Base-by-base conservation (phyloP, 2,113 vertebrate genomes). In the Cephalopholis sonnerati region DNA sequence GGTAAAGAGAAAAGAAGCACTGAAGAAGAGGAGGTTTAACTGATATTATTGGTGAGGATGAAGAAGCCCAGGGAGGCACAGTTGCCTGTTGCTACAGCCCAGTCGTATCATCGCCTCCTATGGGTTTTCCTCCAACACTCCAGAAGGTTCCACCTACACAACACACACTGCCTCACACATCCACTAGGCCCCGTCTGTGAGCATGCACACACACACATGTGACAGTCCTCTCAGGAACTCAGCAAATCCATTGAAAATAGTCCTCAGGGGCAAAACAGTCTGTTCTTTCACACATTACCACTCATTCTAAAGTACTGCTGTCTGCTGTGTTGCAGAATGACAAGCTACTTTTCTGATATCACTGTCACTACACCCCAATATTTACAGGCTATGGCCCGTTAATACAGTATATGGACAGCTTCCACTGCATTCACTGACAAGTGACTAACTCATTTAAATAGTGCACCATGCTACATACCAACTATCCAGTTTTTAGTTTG, bases 71-170 rank as follows among this genome's bases (percentile, higher is more conserved):
- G 22, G 66, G 55, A 81, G 79, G 62, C 57, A 0, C 29, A 63
- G 82, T 24, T 1, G 85, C 84, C 61, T 46, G 78, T 86, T 79
- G 84, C 88, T 76, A 8, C 63, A 18, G 77, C 74, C 51, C 87
- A 64, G 77, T 88, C 79, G n/a, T 29, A 63, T 27, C 79, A 12
- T 81, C 53, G 71, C 70, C 81, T 89, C 88, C 87, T 86, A 41
- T 89, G 88, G 90, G 84, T 91, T 86, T 88, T 88, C 84, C 84
- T 90, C 91, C 91, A 93, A 92, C 92, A 93, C 86, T 89, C 93
- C 93, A 94, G 91, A 94, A 93, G 92, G 93, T 89, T 93, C 93
- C 91, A 86, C 93, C 91, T 90, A 94, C 93, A 89, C 92, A 93
- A 83, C 87, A 89, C 87, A 89, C 91, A 89, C 63, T 10, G 70